Conservation (phyloP, 37 sponge, comb jelly and placozoan genomes). For the Spongilla lacustris region DNA sequence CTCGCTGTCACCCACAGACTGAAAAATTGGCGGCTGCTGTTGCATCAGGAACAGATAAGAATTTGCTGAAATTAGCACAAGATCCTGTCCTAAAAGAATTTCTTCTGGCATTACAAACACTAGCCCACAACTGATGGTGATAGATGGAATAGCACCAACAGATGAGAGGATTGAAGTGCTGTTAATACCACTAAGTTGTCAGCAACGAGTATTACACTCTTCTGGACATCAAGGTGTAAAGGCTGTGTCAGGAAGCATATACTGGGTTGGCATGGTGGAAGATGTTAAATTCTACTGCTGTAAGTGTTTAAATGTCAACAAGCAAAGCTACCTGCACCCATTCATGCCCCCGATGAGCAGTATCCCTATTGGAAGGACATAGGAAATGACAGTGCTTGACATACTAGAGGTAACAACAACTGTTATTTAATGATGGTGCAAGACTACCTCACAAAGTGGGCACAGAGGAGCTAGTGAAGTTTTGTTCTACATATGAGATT, state of each 20-base stretch:
- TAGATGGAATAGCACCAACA: conserved; percentile 41
- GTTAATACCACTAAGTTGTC: conserved; percentile 18
- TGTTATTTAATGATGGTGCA: conserved; percentile 49
- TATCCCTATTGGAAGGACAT: conserved; percentile 18
- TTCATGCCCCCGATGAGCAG: neutral
- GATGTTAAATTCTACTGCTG: conserved; percentile 45
- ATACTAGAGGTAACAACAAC: conserved; percentile 55
- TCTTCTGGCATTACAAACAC: neutral
- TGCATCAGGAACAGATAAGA: neutral
- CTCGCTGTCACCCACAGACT: neutral
- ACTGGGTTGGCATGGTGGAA: conserved; percentile 59
- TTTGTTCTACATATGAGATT: conserved; percentile 31
- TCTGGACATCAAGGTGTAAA: conserved; percentile 60
- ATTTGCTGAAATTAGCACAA: neutral
- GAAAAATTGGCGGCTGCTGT: neutral
- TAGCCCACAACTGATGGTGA: conserved; percentile 17
- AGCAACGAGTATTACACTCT: neutral
- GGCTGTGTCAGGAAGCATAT: conserved; percentile 39
- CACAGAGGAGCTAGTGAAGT: conserved; percentile 13
- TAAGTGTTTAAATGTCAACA: conserved; percentile 40
- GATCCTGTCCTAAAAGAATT: neutral
- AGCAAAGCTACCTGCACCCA: conserved; percentile 29
- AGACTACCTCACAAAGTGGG: conserved; percentile 72
- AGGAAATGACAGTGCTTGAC: conserved; percentile 49
- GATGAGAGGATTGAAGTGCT: conserved; percentile 12